A percentile compares a stretch with the other conserved stretches of the same genome.
Evolutionary conservation across 2,888 invertebrate species (phyloP).

Genomic region (Creontiades dilutus): DNA sequence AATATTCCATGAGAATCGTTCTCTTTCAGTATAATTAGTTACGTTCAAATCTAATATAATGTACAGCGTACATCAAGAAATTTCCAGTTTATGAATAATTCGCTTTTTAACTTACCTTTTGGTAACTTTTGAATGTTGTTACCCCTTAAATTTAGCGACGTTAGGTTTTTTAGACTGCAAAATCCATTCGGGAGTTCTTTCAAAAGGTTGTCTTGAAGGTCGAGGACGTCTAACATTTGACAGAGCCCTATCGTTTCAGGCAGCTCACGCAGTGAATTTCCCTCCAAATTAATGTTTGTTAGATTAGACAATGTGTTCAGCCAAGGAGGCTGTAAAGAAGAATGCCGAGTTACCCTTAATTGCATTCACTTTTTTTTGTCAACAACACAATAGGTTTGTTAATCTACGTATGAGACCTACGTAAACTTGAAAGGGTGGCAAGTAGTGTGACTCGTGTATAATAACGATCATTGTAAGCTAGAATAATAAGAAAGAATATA

Average conservation of each 20-base stretch:
- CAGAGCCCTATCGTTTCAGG: conserved; percentile 68
- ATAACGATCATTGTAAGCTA: no score
- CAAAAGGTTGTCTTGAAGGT: conserved; percentile 71
- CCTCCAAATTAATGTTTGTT: conserved; percentile 70
- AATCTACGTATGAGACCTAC: no score
- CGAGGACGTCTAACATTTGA: conserved; percentile 61
- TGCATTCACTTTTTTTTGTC: no score
- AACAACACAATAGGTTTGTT: no score
- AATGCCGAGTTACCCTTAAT: neutral
- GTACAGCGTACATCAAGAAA: no score
- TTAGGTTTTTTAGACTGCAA: conserved; percentile 56
- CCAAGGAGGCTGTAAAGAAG: conserved; percentile 72
- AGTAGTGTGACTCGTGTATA: no score
- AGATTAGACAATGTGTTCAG: conserved; percentile 67
- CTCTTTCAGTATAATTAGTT: no score
- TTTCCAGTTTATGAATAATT: neutral
- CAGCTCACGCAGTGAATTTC: conserved; percentile 66
- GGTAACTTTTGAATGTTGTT: conserved; percentile 67
- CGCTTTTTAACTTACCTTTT: conserved; percentile 45
- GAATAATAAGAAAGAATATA: no score
- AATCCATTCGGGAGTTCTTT: conserved; percentile 70
- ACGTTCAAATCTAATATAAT: no score
- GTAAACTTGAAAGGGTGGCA: no score
- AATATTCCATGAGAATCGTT: no score
- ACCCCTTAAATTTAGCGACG: conserved; percentile 65